Evolutionary conservation across 2,888 invertebrate genomes (phyloP).

Genomic region (Boloria euphrosyne): DNA sequence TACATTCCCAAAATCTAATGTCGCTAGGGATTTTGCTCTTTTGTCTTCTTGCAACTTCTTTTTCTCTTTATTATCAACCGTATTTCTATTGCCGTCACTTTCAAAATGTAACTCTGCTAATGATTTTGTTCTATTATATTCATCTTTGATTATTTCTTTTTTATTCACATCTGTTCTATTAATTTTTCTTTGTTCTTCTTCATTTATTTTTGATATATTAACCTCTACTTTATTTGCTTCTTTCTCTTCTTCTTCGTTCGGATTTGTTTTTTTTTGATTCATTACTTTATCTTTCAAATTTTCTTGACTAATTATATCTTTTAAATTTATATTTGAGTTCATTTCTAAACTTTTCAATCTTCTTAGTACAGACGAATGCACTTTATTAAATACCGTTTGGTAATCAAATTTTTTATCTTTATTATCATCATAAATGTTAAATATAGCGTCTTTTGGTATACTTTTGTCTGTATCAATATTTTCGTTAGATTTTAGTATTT

Average conservation of each 20-base stretch:
- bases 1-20: slow-evolving; percentile 57
- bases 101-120: slow-evolving; percentile 14
- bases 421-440: background rate
- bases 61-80: slow-evolving; percentile 18
- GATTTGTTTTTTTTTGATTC: background rate
- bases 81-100: slow-evolving; percentile 10
- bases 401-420: slow-evolving; percentile 12
- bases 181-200: background rate
- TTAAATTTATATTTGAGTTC: background rate
- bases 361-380: slow-evolving; percentile 13
- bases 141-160: slow-evolving; percentile 1
- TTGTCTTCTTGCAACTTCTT: slow-evolving; percentile 39
- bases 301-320: background rate
- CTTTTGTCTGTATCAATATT: background rate
- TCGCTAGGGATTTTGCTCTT: slow-evolving; percentile 56
- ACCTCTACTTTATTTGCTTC: background rate
- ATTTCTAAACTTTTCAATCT: slow-evolving; percentile 24
- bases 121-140: slow-evolving; percentile 13
- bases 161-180: background rate
- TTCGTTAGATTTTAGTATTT: slow-evolving; percentile 34
- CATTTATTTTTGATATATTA: background rate
- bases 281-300: background rate
- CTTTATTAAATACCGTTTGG: slow-evolving; percentile 15
- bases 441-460: background rate
- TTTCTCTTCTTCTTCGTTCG: background rate